Conservation (phyloP, 2,113 vertebrate species). For the Neogale vison region DNA sequence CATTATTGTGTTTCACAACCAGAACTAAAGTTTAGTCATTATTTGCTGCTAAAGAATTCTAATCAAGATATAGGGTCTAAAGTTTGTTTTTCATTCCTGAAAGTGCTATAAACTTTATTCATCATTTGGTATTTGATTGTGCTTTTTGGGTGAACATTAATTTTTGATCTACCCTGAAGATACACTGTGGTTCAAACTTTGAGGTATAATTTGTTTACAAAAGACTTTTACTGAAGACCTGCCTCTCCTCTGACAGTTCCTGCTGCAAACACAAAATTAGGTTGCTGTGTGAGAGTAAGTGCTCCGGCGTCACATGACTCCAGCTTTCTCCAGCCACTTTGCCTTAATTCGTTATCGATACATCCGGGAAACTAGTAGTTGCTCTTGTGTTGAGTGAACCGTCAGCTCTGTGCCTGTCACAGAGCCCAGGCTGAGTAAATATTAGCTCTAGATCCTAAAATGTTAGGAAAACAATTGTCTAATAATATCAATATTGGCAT, state of each 20-base stretch:
- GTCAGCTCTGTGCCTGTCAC: not conserved
- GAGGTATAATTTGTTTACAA: not conserved
- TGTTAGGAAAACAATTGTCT: not conserved
- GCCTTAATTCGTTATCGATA: not conserved
- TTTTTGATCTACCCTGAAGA: constrained; percentile 30
- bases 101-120: not conserved
- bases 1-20: not conserved
- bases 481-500: not conserved
- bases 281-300: not conserved
- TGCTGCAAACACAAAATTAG: not conserved
- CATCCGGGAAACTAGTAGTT: not conserved
- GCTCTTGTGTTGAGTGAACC: not conserved
- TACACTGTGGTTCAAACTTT: not conserved
- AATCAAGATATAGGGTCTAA: not conserved
- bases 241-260: not conserved
- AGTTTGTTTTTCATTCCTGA: not conserved
- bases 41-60: not conserved
- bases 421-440: not conserved
- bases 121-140: not conserved
- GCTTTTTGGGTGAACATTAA: not conserved
- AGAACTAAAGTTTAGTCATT: not conserved
- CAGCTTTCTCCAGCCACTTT: not conserved
- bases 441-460: not conserved
- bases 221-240: not conserved
- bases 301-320: not conserved